Percentiles rank a stretch among this genome's conserved stretches.
Evolutionary conservation across 1,140 invertebrate species (phyloP).

Genomic region (Danaus plexippus): DNA sequence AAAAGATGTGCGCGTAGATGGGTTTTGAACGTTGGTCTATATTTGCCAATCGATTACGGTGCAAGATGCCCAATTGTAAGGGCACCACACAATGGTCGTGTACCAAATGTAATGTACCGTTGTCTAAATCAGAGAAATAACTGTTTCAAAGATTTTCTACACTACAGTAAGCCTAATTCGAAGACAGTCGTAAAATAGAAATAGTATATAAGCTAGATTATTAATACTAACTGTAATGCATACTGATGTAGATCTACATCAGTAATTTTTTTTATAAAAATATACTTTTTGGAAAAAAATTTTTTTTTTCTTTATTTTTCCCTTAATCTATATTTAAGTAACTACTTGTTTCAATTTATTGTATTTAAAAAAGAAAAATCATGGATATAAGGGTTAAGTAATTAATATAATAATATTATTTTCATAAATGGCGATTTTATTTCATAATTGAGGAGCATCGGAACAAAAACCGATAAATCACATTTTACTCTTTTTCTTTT

Average conservation of each 20-base stretch:
- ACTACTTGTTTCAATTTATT: constrained; percentile 27
- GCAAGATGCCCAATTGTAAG: constrained; percentile 33
- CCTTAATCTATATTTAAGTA: constrained; percentile 26
- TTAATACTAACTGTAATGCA: constrained; percentile 14
- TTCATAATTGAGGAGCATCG: too few relatives aligned
- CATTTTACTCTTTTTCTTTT: too few relatives aligned
- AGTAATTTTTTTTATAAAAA: constrained; percentile 26
- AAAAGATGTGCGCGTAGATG: constrained; percentile 26
- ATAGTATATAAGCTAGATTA: constrained; percentile 21
- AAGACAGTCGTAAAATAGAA: constrained; percentile 23
- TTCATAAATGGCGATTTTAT: too few relatives aligned
- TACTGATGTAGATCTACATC: constrained; percentile 30
- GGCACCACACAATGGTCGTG: constrained; percentile 30
- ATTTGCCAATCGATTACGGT: constrained; percentile 24
- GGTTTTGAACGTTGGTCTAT: constrained; percentile 25
- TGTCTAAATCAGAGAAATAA: constrained; percentile 35
- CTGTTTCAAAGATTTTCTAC: constrained; percentile 35
- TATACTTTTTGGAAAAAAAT: constrained; percentile 19
- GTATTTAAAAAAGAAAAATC: constrained; percentile 28
- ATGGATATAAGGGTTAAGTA: constrained; percentile 8
- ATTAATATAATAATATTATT: too few relatives aligned
- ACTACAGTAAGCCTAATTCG: constrained; percentile 23
- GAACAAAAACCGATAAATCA: too few relatives aligned
- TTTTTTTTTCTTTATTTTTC: constrained; percentile 25
- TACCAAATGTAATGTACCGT: constrained; percentile 31